phyloP scores from a whole-genome alignment of 2,113 vertebrate genomes.

The Myotis lucifugus region DNA sequence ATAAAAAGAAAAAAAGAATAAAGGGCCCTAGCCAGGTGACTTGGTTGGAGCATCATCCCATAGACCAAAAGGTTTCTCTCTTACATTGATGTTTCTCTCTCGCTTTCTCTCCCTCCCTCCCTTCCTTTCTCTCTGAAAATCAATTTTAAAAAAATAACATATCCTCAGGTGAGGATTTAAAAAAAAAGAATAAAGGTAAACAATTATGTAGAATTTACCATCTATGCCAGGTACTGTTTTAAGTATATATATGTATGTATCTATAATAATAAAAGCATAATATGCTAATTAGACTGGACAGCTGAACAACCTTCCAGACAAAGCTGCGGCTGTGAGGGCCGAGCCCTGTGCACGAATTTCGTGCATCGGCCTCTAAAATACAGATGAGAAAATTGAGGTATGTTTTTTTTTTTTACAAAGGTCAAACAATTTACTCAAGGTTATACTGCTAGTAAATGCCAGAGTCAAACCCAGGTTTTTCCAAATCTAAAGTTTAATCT shows the following conservation, averaged over 20 bases:
- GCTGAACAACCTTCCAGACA: no score
- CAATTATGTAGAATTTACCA: neutral
- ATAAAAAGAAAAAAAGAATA: neutral
- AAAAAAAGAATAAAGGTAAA: neutral
- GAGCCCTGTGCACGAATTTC: no score
- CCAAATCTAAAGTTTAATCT: slow-evolving; percentile 26
- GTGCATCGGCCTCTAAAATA: neutral
- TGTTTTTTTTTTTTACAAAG: neutral
- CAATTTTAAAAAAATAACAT: no score
- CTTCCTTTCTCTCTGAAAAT: neutral
- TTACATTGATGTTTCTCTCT: no score
- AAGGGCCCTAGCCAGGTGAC: neutral
- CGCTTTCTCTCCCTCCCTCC: neutral
- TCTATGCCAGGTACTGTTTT: neutral
- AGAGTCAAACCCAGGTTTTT: slow-evolving; percentile 33
- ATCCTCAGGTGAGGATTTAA: no score
- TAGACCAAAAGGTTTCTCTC: neutral
- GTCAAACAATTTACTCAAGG: slow-evolving; percentile 26
- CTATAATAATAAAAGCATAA: no score
- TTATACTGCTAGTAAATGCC: neutral
- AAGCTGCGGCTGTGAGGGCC: no score
- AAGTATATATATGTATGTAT: neutral
- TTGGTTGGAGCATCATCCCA: neutral
- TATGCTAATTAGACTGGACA: no score
- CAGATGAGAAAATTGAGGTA: neutral